Evolutionary conservation across 1,140 invertebrate genomes (phyloP).

Genomic region (Drosophila arizonae): DNA sequence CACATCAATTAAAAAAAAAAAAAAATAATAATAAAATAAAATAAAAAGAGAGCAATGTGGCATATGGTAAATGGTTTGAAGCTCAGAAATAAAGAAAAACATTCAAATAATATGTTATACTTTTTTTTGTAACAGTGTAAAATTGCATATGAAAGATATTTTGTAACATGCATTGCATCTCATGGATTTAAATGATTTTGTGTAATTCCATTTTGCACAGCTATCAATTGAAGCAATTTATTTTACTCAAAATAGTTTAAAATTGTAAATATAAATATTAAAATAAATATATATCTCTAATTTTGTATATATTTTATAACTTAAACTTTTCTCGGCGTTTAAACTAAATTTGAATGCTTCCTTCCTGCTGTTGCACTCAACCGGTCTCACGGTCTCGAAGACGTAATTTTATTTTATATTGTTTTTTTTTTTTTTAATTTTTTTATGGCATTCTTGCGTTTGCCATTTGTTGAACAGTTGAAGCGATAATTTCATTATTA

Average conservation of each 20-base stretch:
- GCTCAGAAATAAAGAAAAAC: background rate
- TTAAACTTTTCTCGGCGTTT: background rate
- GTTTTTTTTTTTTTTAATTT: background rate
- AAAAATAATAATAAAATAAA: slow-evolving; percentile 13
- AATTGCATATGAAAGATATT: background rate
- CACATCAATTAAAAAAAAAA: slow-evolving; percentile 64
- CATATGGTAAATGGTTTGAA: background rate
- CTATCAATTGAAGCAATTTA: too few species aligned
- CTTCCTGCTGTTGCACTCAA: slow-evolving; percentile 56
- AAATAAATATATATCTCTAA: background rate
- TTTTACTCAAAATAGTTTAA: too few species aligned
- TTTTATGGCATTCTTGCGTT: slow-evolving; percentile 26
- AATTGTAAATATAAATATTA: too few species aligned
- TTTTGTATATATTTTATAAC: background rate
- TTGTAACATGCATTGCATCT: background rate
- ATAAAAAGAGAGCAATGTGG: background rate
- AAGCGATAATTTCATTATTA: slow-evolving; percentile 44
- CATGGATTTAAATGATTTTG: background rate
- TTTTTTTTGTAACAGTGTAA: background rate
- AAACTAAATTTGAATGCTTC: slow-evolving; percentile 6
- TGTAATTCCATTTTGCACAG: background rate
- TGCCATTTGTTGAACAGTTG: slow-evolving; percentile 13
- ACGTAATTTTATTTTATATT: slow-evolving; percentile 37
- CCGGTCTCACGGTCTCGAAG: slow-evolving; percentile 31
- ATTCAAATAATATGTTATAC: background rate